A percentile compares a stretch with the other conserved stretches of the same genome.
Evolutionary conservation across 2,113 vertebrate genomes (phyloP).

Genomic region (Callocephalon fimbriatum): DNA sequence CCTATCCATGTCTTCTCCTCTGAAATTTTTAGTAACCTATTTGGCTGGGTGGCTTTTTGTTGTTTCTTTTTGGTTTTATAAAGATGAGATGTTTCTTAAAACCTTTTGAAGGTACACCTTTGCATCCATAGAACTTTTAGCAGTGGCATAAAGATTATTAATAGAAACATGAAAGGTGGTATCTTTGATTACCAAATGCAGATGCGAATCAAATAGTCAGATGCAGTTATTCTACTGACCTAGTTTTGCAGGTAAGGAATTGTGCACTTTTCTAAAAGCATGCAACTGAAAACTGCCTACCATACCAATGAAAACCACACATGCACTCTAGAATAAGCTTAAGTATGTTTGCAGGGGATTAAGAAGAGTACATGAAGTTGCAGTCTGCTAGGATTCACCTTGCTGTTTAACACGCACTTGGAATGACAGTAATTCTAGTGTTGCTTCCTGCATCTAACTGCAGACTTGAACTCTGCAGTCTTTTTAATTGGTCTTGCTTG

Average conservation of each 20-base stretch:
- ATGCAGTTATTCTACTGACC: constrained; percentile 1
- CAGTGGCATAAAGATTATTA: background rate
- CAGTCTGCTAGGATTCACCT: constrained; percentile 4
- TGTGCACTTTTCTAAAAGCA: background rate
- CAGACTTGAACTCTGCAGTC: constrained; percentile 22
- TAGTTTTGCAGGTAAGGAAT: background rate
- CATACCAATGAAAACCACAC: background rate
- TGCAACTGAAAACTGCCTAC: background rate
- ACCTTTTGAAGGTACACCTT: background rate
- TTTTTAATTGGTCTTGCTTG: constrained; percentile 57
- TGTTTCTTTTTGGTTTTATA: background rate
- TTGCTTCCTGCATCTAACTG: background rate
- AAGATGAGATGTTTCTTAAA: background rate
- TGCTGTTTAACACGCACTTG: background rate
- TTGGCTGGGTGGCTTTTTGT: background rate
- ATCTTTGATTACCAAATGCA: background rate
- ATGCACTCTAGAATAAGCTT: background rate
- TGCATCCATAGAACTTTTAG: background rate
- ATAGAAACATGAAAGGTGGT: background rate
- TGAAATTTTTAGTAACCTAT: background rate
- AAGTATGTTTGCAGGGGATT: background rate
- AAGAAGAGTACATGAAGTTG: background rate
- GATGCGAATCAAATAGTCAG: background rate
- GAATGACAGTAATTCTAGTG: constrained; percentile 12
- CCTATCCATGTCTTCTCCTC: background rate